Conservation (phyloP, 1,140 invertebrate genomes). For the Saccostrea glomerata region DNA sequence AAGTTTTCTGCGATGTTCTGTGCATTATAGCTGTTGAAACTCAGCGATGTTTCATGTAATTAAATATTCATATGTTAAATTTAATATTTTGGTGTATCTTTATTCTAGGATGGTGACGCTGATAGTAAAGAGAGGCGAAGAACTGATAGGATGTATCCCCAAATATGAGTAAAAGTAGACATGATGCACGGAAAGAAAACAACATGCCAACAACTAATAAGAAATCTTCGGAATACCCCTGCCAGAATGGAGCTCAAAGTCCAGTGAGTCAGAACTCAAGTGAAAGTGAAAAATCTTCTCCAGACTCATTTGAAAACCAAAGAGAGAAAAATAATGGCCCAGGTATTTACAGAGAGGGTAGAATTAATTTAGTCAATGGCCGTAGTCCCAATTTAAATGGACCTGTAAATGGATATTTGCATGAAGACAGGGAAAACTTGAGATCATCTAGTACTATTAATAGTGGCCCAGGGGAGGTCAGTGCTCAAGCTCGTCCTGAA, state of each 20-base stretch:
- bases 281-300: constrained; percentile 23
- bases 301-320: not conserved
- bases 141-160: not conserved
- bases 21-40: too few relatives aligned
- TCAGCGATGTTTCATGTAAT: too few relatives aligned
- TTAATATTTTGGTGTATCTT: too few relatives aligned
- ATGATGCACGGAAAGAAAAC: constrained; percentile 12
- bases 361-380: not conserved
- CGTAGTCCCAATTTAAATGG: not conserved
- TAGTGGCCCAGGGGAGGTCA: not conserved
- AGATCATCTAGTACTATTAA: not conserved
- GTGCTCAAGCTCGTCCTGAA: not conserved
- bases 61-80: too few relatives aligned
- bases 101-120: not conserved
- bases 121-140: not conserved
- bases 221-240: not conserved
- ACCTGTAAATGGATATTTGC: constrained; percentile 11
- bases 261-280: constrained; percentile 3
- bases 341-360: not conserved
- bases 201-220: constrained; percentile 27
- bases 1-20: not conserved
- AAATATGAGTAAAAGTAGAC: constrained; percentile 29
- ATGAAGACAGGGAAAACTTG: not conserved
- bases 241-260: constrained; percentile 15
- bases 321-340: not conserved